Conservation (phyloP, 1,140 invertebrate genomes). For the Elysia chlorotica region DNA sequence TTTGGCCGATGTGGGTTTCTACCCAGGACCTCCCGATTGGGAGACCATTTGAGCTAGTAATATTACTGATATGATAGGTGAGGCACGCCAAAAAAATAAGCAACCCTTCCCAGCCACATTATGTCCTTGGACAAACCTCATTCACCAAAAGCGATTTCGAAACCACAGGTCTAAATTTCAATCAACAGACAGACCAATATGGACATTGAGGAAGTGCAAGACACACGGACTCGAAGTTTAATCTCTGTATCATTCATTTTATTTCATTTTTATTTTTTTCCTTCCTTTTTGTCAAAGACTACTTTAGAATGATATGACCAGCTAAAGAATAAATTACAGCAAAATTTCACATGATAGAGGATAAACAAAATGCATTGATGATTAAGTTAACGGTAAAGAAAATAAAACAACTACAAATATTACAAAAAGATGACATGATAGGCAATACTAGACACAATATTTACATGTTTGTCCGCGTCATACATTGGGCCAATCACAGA, state of each 20-base stretch:
- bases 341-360: background rate
- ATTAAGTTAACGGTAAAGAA: background rate
- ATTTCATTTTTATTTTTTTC: constrained; percentile 13
- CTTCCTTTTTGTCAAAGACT: constrained; percentile 8
- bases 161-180: background rate
- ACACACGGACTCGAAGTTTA: background rate
- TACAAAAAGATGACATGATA: too few species aligned
- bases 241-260: constrained; percentile 13
- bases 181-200: background rate
- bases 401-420: background rate
- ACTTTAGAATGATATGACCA: constrained; percentile 12
- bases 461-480: background rate
- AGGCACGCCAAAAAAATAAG: background rate
- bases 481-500: background rate
- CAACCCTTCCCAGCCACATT: background rate
- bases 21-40: too few species aligned
- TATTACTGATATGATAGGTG: background rate
- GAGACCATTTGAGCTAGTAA: background rate
- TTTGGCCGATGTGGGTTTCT: too few species aligned
- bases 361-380: background rate
- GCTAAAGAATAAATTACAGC: constrained; percentile 7
- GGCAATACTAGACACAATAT: background rate
- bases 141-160: background rate
- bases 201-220: background rate
- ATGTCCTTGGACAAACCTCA: background rate